phyloP scores from a whole-genome alignment of 2,113 vertebrate species.

The Laticauda colubrina region DNA sequence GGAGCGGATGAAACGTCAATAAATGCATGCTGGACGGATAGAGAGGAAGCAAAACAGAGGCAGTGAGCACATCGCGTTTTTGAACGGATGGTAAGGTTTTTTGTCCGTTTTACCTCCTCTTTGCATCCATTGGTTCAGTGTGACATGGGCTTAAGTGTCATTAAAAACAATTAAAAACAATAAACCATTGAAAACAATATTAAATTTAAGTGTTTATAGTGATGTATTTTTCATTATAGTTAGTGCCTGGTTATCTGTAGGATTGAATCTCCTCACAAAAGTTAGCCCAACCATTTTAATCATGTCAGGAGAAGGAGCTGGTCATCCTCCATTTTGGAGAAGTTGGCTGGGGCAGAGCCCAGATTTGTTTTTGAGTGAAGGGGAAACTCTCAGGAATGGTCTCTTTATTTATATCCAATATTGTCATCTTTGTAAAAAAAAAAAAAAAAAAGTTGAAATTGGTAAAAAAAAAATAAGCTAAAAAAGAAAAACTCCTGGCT shows the following conservation, averaged over 20 bases:
- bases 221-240: conserved; percentile 54
- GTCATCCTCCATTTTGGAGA: neutral
- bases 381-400: neutral
- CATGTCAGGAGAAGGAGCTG: neutral
- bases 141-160: too few relatives aligned
- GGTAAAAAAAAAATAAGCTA: neutral
- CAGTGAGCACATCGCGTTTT: too few relatives aligned
- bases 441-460: neutral
- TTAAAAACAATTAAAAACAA: too few relatives aligned
- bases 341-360: neutral
- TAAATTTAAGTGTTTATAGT: conserved; percentile 61
- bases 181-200: conserved; percentile 28
- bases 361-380: neutral
- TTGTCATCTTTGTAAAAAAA: neutral
- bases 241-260: neutral
- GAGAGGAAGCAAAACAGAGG: too few relatives aligned
- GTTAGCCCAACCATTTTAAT: neutral
- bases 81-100: too few relatives aligned
- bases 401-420: neutral
- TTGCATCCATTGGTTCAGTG: too few relatives aligned
- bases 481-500: neutral
- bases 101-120: too few relatives aligned
- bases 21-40: too few relatives aligned
- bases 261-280: neutral
- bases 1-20: too few relatives aligned